Evolutionary conservation across 1,140 invertebrate species (phyloP), one percentile per base, ranked within the genome.

Genomic region (Anastrepha ludens): DNA sequence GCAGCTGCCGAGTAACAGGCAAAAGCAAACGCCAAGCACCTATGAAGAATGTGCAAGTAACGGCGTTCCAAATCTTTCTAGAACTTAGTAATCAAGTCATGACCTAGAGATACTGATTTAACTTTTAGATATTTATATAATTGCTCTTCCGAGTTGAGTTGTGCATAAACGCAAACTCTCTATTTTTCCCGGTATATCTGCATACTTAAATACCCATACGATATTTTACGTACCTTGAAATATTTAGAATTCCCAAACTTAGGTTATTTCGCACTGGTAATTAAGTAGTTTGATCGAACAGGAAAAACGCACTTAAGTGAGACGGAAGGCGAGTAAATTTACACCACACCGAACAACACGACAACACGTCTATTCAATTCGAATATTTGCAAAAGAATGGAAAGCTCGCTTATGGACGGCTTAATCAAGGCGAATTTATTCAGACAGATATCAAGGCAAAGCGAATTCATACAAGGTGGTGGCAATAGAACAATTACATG

Each of bases 361-460:
- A 44, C 13, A 2, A 1, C 2, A 81, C 47, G 50, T 81, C 17
- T 55, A 81, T 17, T 58, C 74, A 47, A 58, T 81, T 81, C 47
- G 74, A 81, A 81, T 55, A 81, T 17, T 81, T 29, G 74, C 74
- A 81, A 81, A 58, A 20, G 74, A 81, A 55, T 81, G 74, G 55
- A 55, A 7, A 81, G n/a, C 55, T 81, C 60, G 29, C 29, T 29
- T 29, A 1, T 29, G 29, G 29, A 29, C 29, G 29, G 29, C 29
- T 29, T 29, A 29, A 29, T 29, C 29, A 29, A 29, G 29, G 29
- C 29, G 29, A 29, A 29, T 29, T 29, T 29, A 29, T 29, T 29
- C 29, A 29, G 29, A 29, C 29, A 29, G 29, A 0, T 29, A 29
- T 29, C 29, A 29, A 29, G 29, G 29, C 29, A 29, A 29, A 1